Percentiles rank a stretch among this genome's conserved stretches.
These are phyloP conservation scores for Pyrocephalus nanus DNA, from an alignment of 2,797 vertebrate genomes.

Conservation along the genomic window DNA sequence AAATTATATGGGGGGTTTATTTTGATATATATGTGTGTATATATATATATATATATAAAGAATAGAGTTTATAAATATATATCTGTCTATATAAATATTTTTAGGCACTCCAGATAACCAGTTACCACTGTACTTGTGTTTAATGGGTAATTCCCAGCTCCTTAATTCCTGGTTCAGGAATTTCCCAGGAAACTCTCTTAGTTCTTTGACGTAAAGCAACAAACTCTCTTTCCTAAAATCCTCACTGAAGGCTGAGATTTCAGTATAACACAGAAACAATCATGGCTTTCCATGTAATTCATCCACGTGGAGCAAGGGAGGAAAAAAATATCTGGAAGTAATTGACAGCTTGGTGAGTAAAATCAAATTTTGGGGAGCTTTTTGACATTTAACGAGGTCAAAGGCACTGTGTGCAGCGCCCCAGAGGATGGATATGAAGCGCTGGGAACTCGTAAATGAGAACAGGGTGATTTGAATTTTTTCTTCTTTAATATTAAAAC, in stretches of 20 bases:
- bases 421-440: constrained; percentile 5
- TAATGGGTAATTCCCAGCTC: background rate
- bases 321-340: background rate
- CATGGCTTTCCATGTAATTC: background rate
- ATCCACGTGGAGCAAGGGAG: background rate
- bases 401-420: background rate
- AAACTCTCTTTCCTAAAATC: background rate
- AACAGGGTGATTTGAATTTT: background rate
- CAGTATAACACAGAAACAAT: background rate
- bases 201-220: background rate
- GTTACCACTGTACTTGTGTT: too few species aligned
- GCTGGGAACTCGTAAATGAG: background rate
- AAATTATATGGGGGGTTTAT: too few species aligned
- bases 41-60: too few species aligned
- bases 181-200: background rate
- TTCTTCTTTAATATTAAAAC: background rate
- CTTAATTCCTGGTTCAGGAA: background rate
- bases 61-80: background rate
- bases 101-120: background rate
- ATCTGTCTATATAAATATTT: background rate
- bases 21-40: too few species aligned
- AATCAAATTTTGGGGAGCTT: background rate
- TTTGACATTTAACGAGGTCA: constrained; percentile 24
- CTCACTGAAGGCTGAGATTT: background rate
- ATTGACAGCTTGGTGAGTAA: background rate